phyloP scores from a whole-genome alignment of 2,113 vertebrate species.

The Puma concolor region DNA sequence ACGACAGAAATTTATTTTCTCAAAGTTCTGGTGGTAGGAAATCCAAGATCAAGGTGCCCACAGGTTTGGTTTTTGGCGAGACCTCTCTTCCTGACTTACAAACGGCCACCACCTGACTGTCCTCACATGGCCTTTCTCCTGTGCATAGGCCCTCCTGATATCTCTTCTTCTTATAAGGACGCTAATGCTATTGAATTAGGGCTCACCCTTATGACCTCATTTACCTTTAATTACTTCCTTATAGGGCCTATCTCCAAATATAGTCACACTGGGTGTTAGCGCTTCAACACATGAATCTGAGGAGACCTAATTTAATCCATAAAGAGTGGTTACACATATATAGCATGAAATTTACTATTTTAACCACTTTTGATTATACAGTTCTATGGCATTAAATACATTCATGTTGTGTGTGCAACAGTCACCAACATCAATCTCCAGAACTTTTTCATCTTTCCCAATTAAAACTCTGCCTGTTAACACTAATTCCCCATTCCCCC shows the following conservation, averaged over 20 bases:
- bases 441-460: background rate
- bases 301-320: background rate
- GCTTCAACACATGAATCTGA: background rate
- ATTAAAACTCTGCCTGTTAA: background rate
- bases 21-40: background rate
- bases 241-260: background rate
- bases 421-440: background rate
- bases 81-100: background rate
- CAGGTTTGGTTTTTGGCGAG: background rate
- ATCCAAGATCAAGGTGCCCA: background rate
- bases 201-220: background rate
- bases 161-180: background rate
- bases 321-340: background rate
- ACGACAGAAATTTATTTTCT: background rate
- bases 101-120: background rate
- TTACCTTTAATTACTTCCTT: background rate
- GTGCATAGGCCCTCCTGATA: background rate
- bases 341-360: background rate
- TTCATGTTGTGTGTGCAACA: background rate
- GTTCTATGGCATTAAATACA: background rate
- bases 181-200: background rate
- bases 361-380: background rate
- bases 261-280: background rate
- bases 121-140: background rate
- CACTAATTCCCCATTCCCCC: background rate